A percentile compares a stretch with the other conserved stretches of the same genome.
Conservation (phyloP, 2,113 vertebrate genomes). For the Sturnus vulgaris region DNA sequence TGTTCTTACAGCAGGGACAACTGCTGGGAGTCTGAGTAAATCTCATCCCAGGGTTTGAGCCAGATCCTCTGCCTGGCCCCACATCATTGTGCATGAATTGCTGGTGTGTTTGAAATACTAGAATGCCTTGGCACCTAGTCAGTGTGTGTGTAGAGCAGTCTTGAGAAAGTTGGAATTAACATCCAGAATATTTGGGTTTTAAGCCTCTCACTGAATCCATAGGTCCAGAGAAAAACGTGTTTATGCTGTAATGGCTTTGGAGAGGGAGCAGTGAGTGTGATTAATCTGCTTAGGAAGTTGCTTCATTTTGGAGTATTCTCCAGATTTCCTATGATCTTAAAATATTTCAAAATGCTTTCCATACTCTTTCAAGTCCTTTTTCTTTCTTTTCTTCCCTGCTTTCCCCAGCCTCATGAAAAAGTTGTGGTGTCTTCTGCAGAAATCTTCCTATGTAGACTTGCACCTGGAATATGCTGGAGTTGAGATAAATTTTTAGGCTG, state of each 20-base stretch:
- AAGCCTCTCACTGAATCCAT: neutral
- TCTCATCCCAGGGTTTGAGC: neutral
- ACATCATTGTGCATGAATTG: too few relatives aligned
- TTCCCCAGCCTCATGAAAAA: neutral
- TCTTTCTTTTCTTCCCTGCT: neutral
- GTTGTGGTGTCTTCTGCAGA: neutral
- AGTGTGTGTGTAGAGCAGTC: neutral
- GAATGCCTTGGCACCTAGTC: neutral
- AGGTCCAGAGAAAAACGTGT: neutral
- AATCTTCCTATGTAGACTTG: neutral
- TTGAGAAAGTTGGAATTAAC: neutral
- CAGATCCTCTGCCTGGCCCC: neutral
- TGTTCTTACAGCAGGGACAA: neutral
- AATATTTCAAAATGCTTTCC: neutral
- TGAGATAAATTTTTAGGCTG: neutral
- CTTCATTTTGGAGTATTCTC: neutral
- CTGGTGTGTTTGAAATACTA: neutral
- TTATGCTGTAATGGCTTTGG: neutral
- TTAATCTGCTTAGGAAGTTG: neutral
- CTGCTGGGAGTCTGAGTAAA: neutral
- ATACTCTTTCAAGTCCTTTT: neutral
- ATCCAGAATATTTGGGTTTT: neutral
- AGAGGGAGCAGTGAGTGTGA: neutral
- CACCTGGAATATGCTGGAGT: neutral
- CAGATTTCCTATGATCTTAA: neutral